phyloP scores from a whole-genome alignment of 2,888 invertebrate species.

The Sphaerophoria taeniata region DNA sequence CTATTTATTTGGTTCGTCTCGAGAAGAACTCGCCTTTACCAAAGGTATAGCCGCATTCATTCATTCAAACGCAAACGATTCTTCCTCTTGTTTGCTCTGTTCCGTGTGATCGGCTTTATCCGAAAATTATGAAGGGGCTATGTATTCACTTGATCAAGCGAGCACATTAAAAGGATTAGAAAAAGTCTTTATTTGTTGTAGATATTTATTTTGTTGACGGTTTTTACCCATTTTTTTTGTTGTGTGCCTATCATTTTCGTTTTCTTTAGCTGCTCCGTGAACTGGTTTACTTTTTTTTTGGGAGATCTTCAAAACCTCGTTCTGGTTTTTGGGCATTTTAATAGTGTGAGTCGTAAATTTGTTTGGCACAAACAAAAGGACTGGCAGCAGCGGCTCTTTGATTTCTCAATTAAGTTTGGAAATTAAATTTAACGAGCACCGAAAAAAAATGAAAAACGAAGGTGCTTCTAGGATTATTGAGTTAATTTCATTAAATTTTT shows the following conservation, averaged over 20 bases:
- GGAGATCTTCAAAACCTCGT: neutral
- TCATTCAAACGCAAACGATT: constrained; percentile 66
- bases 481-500: constrained; percentile 48
- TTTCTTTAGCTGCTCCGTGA: constrained; percentile 25
- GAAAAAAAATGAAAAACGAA: neutral
- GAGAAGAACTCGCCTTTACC: constrained; percentile 45
- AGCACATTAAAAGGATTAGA: constrained; percentile 70
- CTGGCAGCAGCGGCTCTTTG: constrained; percentile 40
- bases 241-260: constrained; percentile 11
- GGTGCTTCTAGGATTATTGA: constrained; percentile 49
- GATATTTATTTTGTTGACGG: constrained; percentile 46
- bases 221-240: neutral
- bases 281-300: constrained; percentile 43
- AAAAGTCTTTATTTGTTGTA: constrained; percentile 56
- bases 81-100: constrained; percentile 40
- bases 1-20: constrained; percentile 49
- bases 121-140: constrained; percentile 59
- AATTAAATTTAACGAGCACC: constrained; percentile 64
- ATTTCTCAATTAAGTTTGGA: constrained; percentile 65
- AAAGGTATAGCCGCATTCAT: constrained; percentile 41
- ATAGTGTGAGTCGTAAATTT: constrained; percentile 62
- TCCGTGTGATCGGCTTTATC: constrained; percentile 59
- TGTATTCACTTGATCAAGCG: constrained; percentile 63
- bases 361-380: constrained; percentile 61
- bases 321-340: constrained; percentile 12